Evolutionary conservation across 2,888 invertebrate species (phyloP), one percentile per base, ranked within the genome.

Genomic region (Acronicta alni): DNA sequence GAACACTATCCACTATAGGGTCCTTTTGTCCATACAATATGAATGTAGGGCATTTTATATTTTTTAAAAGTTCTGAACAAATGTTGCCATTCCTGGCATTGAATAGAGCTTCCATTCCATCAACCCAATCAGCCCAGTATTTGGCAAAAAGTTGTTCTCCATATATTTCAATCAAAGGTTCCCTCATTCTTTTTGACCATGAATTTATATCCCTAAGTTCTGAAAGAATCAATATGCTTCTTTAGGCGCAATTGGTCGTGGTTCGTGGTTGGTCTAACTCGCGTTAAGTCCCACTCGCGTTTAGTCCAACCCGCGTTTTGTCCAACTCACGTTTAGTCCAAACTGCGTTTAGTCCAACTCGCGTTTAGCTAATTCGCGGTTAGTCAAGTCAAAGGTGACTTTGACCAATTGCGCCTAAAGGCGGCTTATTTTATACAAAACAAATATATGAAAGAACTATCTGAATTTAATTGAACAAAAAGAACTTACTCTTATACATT

Each of bases 1-100:
- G 98, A 65, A 96, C 96, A 17, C 91, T 83, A 1, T 96, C 95
- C 2, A 98, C 96, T 90, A 98, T 92, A 0, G 96, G 95, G 89
- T 99, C 98, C 83, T 97, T 97, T 69, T 95, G 95, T 0, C 98
- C 98, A 81, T 98, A 97, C 43, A 99, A 81, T 72, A 99, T 96
- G 17, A 98, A 95, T 0, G 97, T 97, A 0, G 97, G 97, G 68
- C 97, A 97, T 52, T 93, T 92, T 17, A 98, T 96, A 45, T 96
- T 91, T 3, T 94, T 85, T 38, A 98, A 81, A 30, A 95, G 85
- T 3, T 94, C 89, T 60, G 95, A 95, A 83, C 98, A 98, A 67
- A 98, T 95, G 80, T 98, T 95, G 0, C 98, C 98, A 32, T 95
- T 91, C 0, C 95, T 94, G 4, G 95, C 88, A 9, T 95, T 91